phyloP scores from a whole-genome alignment of 2,888 invertebrate species.

The Leptinotarsa juncta region DNA sequence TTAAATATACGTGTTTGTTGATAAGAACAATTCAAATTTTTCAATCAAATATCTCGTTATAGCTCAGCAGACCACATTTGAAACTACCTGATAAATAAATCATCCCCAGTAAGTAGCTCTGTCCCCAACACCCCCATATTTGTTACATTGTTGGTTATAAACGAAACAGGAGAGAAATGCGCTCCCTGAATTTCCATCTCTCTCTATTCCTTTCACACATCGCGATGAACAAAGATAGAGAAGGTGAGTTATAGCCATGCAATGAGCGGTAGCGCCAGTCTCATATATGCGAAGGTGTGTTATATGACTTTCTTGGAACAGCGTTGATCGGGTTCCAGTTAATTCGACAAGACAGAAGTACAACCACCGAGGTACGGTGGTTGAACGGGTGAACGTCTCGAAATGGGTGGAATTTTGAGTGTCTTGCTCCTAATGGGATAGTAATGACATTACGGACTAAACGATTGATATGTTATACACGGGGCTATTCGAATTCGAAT shows the following conservation, averaged over 20 bases:
- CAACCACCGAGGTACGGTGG: not conserved
- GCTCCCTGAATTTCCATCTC: slow-evolving; percentile 12
- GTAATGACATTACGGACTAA: no score
- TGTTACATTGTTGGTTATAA: slow-evolving; percentile 6
- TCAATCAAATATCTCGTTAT: not conserved
- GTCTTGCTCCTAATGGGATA: no score
- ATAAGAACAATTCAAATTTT: not conserved
- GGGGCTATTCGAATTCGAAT: no score
- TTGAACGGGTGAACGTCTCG: not conserved
- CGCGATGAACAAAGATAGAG: slow-evolving; percentile 33
- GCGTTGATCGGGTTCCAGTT: slow-evolving; percentile 26
- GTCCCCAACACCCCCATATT: not conserved
- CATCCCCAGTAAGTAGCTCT: not conserved
- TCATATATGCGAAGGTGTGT: slow-evolving; percentile 61
- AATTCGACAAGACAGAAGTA: slow-evolving; percentile 34
- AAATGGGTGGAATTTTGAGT: no score
- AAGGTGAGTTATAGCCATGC: slow-evolving; percentile 55
- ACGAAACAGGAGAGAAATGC: slow-evolving; percentile 6
- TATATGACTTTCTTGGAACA: slow-evolving; percentile 53
- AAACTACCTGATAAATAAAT: not conserved
- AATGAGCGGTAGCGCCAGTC: slow-evolving; percentile 58
- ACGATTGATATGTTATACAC: no score
- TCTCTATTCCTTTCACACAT: not conserved
- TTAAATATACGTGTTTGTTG: no score
- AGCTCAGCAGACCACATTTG: not conserved